These are phyloP conservation scores for Microtus pennsylvanicus DNA, from an alignment of 2,113 vertebrate genomes.

Conservation along the genomic window DNA sequence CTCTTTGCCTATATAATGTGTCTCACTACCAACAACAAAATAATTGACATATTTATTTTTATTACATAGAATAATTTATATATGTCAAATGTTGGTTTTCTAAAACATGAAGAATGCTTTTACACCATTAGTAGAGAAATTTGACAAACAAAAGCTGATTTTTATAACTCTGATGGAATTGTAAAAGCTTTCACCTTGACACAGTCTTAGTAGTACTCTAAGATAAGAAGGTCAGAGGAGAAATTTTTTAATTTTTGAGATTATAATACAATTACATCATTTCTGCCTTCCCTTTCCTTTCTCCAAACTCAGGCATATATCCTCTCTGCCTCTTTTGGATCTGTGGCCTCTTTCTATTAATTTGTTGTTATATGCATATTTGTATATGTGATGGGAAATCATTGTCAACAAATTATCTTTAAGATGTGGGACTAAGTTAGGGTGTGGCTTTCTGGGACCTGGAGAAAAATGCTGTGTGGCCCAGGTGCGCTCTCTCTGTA, in stretches of 20 bases:
- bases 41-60: neutral
- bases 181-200: neutral
- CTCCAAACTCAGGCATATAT: neutral
- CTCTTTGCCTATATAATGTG: neutral
- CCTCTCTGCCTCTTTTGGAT: neutral
- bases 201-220: neutral
- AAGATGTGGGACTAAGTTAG: no score
- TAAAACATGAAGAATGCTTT: neutral
- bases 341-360: neutral
- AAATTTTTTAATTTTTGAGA: neutral
- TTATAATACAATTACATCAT: neutral
- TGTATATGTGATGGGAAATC: neutral
- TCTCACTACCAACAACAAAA: neutral
- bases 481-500: no score
- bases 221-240: neutral
- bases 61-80: neutral
- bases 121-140: neutral
- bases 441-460: no score
- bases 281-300: neutral
- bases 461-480: no score
- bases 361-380: no score
- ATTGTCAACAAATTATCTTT: no score
- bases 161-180: neutral
- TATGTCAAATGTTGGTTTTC: neutral
- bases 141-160: constrained; percentile 14